Evolutionary conservation across 2,113 vertebrate species (phyloP).

Genomic region (Phylloscopus trochiloides): DNA sequence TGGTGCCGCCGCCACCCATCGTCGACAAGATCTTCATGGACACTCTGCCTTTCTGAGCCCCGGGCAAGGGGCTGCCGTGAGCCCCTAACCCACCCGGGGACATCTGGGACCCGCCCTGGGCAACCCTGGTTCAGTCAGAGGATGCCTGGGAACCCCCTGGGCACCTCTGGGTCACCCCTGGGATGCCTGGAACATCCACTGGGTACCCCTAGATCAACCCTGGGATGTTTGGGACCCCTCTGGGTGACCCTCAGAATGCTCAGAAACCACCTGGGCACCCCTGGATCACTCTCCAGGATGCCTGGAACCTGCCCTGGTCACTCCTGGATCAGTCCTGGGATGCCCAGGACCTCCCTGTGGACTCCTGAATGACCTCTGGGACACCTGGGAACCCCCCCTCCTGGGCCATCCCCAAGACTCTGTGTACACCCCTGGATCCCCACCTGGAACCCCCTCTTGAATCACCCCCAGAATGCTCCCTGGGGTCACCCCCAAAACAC

Average conservation of each 20-base stretch:
- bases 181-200: background rate
- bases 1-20: conserved; percentile 89
- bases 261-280: background rate
- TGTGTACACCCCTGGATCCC: background rate
- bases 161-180: background rate
- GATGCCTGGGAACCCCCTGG: background rate
- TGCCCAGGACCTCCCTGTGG: background rate
- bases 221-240: background rate
- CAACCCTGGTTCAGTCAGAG: background rate
- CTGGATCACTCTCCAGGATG: background rate
- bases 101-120: background rate
- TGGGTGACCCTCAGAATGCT: background rate
- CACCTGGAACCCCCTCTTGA: background rate
- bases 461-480: background rate
- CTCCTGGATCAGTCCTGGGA: background rate
- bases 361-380: background rate
- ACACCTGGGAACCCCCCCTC: background rate
- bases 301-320: background rate
- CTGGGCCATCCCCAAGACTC: background rate
- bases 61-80: background rate
- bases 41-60: conserved; percentile 87
- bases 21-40: conserved; percentile 97
- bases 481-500: background rate
- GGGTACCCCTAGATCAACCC: background rate
- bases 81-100: background rate